These are phyloP conservation scores for Phocoena sinus DNA, from an alignment of 2,113 vertebrate species.

Conservation along the genomic window DNA sequence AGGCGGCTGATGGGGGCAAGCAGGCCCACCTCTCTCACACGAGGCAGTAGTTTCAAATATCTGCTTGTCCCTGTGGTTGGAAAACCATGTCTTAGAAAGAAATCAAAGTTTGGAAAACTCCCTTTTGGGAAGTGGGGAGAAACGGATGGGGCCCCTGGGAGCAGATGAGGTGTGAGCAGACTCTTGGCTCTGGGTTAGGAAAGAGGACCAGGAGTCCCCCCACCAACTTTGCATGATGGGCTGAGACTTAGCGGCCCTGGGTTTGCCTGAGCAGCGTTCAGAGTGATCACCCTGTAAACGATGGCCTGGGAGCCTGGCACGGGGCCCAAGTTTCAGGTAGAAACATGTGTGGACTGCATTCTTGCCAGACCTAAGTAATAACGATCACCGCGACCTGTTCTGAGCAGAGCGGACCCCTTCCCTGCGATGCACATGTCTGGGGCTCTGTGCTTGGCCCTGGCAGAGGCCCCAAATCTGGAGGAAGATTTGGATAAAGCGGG, in stretches of 20 bases:
- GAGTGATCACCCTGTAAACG: not conserved
- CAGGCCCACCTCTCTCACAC: not conserved
- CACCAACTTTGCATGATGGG: slow-evolving; percentile 35
- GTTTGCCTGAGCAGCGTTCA: slow-evolving; percentile 9
- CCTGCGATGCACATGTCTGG: not conserved
- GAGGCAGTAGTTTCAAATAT: slow-evolving; percentile 27
- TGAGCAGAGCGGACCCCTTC: not conserved
- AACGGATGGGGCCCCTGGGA: too few species aligned
- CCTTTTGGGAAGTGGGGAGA: not conserved
- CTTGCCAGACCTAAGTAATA: slow-evolving; percentile 53
- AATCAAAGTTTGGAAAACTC: slow-evolving; percentile 55
- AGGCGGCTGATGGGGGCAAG: not conserved
- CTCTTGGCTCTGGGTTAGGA: not conserved
- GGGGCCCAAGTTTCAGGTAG: slow-evolving; percentile 73
- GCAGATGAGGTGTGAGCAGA: not conserved
- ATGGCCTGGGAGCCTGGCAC: slow-evolving; percentile 74
- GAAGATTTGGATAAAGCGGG: not conserved
- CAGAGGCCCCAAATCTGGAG: not conserved
- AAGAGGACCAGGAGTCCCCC: not conserved
- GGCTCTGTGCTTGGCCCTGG: not conserved
- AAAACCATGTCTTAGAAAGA: slow-evolving; percentile 59
- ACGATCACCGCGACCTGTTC: not conserved
- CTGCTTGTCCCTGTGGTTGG: slow-evolving; percentile 43
- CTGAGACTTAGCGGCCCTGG: slow-evolving; percentile 62
- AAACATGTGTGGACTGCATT: slow-evolving; percentile 84